These are phyloP conservation scores for Ceratina japonica DNA, from an alignment of 1,140 invertebrate genomes.

Conservation along the genomic window DNA sequence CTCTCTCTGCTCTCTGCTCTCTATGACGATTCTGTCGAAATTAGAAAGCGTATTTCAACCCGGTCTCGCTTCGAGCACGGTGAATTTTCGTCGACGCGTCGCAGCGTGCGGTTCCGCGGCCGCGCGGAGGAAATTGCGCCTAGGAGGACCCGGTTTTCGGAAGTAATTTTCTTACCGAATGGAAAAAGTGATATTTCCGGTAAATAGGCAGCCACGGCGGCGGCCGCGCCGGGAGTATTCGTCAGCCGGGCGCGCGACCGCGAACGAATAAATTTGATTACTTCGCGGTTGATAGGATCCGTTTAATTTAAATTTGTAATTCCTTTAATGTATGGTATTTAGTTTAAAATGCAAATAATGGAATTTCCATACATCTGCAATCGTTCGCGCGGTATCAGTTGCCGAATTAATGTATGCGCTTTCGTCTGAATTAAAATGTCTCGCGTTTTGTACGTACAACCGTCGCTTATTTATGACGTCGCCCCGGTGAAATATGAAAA, in stretches of 20 bases:
- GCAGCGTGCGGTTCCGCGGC: not conserved
- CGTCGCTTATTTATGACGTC: not conserved
- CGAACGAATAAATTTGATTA: not conserved
- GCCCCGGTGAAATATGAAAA: not conserved
- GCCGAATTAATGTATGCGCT: not conserved
- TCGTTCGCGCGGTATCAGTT: not conserved
- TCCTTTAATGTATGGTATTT: not conserved
- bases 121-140: not conserved
- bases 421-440: not conserved
- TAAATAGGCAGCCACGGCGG: not conserved
- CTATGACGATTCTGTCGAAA: slow-evolving; percentile 47
- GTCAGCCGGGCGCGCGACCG: not conserved
- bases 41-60: slow-evolving; percentile 42
- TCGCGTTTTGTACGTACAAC: not conserved
- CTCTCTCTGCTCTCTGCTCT: not conserved
- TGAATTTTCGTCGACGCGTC: not conserved
- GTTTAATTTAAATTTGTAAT: not conserved
- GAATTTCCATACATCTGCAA: not conserved
- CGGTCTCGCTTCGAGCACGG: not conserved
- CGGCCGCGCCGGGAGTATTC: not conserved
- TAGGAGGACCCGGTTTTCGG: too few relatives aligned
- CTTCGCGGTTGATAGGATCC: not conserved
- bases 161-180: not conserved
- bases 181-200: not conserved
- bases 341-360: not conserved